phyloP scores from a whole-genome alignment of 2,888 invertebrate species.

The Metalampra italica region DNA sequence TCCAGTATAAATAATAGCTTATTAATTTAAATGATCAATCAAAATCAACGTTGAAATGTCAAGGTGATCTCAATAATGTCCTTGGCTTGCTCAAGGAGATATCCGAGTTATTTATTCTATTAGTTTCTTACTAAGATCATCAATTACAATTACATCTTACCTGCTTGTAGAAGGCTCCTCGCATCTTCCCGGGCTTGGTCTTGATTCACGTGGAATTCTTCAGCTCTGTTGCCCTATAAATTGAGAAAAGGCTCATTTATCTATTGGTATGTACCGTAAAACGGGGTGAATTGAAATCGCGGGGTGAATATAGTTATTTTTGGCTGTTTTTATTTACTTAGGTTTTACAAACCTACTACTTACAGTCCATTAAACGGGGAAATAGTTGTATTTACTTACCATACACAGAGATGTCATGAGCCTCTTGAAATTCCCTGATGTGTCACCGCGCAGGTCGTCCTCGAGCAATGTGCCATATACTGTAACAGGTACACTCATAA shows the following conservation, averaged over 20 bases:
- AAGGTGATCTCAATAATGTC: too few relatives aligned
- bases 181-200: conserved; percentile 89
- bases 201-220: conserved; percentile 85
- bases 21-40: too few relatives aligned
- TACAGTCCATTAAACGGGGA: background rate
- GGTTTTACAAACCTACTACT: too few relatives aligned
- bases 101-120: too few relatives aligned
- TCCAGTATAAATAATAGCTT: too few relatives aligned
- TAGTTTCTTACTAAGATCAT: too few relatives aligned
- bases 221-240: conserved; percentile 85
- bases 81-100: too few relatives aligned
- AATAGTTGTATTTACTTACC: conserved; percentile 57
- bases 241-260: background rate
- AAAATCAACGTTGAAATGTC: too few relatives aligned
- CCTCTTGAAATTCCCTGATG: conserved; percentile 94
- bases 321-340: too few relatives aligned
- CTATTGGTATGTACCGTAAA: conserved; percentile 1
- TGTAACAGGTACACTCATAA: conserved; percentile 53
- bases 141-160: too few relatives aligned
- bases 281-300: too few relatives aligned
- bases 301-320: too few relatives aligned
- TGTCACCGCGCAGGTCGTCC: conserved; percentile 90
- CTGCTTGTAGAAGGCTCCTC: conserved; percentile 86
- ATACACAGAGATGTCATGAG: conserved; percentile 91
- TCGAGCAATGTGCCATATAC: conserved; percentile 90